phyloP scores from a whole-genome alignment of 2,113 vertebrate species.

The Aviceda subcristata region DNA sequence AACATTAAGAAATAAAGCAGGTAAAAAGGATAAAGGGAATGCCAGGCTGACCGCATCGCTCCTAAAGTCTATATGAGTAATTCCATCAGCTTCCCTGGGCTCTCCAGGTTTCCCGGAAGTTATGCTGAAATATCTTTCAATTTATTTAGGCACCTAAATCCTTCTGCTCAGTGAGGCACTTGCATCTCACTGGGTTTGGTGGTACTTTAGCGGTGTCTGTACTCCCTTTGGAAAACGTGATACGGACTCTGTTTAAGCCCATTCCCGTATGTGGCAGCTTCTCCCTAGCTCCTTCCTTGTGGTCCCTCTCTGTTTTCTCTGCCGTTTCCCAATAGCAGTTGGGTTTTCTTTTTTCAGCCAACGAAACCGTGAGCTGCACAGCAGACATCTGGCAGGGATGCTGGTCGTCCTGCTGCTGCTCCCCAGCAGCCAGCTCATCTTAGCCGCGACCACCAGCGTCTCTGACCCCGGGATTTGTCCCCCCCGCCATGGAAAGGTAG shows the following conservation, averaged over 20 bases:
- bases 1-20: background rate
- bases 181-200: background rate
- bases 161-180: background rate
- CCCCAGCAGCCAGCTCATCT: background rate
- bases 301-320: background rate
- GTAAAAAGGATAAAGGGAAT: background rate
- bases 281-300: background rate
- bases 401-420: too few species aligned
- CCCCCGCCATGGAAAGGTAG: background rate
- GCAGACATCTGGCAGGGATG: background rate
- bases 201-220: background rate
- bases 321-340: background rate
- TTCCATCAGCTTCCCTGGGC: background rate
- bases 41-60: background rate
- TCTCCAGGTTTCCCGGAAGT: background rate
- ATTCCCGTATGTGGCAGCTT: background rate
- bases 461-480: background rate
- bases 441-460: fast-evolving
- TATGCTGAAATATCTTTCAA: background rate
- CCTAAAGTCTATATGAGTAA: background rate
- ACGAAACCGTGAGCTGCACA: fast-evolving
- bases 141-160: background rate
- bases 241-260: background rate
- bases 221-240: background rate
- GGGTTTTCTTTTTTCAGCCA: background rate